phyloP scores from a whole-genome alignment of 2,113 vertebrate genomes.

The Gobius niger region DNA sequence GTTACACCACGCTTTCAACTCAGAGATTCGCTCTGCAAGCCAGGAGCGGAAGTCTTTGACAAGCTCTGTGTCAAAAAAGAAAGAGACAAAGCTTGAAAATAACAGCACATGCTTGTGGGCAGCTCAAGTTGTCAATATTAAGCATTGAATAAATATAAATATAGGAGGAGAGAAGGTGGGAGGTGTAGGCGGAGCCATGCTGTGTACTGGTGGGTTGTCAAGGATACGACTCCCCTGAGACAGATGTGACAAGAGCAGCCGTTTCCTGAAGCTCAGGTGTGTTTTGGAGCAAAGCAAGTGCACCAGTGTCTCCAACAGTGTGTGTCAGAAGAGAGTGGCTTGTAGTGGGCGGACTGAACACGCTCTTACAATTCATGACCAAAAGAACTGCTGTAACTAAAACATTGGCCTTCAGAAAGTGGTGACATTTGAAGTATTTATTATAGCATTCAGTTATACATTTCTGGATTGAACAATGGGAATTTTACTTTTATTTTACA shows the following conservation, averaged over 20 bases:
- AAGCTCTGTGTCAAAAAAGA: constrained; percentile 74
- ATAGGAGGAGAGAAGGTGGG: constrained; percentile 38
- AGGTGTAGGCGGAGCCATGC: constrained; percentile 68
- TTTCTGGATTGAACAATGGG: not conserved
- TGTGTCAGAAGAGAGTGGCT: constrained; percentile 51
- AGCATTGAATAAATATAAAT: constrained; percentile 19
- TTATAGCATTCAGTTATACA: not conserved
- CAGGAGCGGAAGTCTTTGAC: constrained; percentile 87
- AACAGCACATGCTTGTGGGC: not conserved
- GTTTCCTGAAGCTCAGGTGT: constrained; percentile 74
- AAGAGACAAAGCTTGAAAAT: constrained; percentile 4
- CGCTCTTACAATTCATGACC: constrained; percentile 22
- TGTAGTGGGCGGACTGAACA: constrained; percentile 46
- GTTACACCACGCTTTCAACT: constrained; percentile 80
- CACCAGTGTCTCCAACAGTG: constrained; percentile 43
- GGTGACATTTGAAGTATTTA: too few relatives aligned
- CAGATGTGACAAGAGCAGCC: constrained; percentile 64
- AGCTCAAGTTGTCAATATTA: constrained; percentile 13
- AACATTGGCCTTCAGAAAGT: not conserved
- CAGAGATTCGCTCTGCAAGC: constrained; percentile 79
- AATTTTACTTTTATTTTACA: not conserved
- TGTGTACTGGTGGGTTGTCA: constrained; percentile 61
- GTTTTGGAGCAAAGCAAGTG: constrained; percentile 54
- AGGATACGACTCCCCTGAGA: constrained; percentile 73
- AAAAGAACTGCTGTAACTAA: not conserved